These are phyloP conservation scores for Aradus depressus DNA, from an alignment of 2,888 invertebrate species.

Conservation along the genomic window DNA sequence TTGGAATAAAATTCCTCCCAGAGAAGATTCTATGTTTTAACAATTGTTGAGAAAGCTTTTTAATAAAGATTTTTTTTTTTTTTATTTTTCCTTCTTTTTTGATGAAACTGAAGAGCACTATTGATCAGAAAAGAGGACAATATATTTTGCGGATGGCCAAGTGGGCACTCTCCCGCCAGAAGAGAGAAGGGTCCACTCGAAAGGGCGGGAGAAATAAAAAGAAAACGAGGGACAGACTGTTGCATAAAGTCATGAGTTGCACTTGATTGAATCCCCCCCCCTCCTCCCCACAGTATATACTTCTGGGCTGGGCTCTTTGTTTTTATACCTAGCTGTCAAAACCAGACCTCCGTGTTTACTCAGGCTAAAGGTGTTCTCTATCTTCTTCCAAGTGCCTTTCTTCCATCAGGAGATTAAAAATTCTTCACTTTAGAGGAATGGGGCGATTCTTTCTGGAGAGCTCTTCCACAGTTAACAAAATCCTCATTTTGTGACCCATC, in stretches of 20 bases:
- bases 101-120: too few species aligned
- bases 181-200: background rate
- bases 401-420: constrained; percentile 21
- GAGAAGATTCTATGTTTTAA: too few species aligned
- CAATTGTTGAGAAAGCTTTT: too few species aligned
- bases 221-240: constrained; percentile 8
- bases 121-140: too few species aligned
- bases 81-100: too few species aligned
- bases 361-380: constrained; percentile 9
- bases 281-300: too few species aligned
- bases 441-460: background rate
- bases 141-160: too few species aligned
- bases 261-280: constrained; percentile 24
- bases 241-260: constrained; percentile 28
- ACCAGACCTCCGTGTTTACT: constrained; percentile 12
- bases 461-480: background rate
- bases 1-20: too few species aligned
- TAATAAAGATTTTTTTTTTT: too few species aligned
- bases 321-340: constrained; percentile 19
- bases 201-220: constrained; percentile 2
- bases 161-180: background rate
- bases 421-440: constrained; percentile 16
- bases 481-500: too few species aligned
- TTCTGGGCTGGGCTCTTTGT: constrained; percentile 14
- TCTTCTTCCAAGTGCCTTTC: background rate